Evolutionary conservation across 1,140 invertebrate species (phyloP).

Genomic region (Chionoecetes opilio): DNA sequence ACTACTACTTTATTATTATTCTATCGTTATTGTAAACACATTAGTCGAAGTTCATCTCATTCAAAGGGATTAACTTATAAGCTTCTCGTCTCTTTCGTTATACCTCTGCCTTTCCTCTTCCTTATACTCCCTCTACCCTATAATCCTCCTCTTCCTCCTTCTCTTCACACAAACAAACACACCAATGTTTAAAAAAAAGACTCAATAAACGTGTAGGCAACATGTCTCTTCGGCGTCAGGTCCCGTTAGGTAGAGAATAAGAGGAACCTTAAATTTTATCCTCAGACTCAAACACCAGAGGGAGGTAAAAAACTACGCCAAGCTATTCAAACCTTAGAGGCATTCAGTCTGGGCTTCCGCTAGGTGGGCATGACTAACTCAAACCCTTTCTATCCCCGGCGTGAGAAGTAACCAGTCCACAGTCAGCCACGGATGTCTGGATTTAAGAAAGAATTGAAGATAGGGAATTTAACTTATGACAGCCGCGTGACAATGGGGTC

Average conservation of each 20-base stretch:
- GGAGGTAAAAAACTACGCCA: background rate
- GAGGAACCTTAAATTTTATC: background rate
- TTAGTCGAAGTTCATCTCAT: too few relatives aligned
- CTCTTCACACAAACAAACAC: background rate
- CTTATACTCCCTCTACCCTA: background rate
- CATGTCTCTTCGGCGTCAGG: background rate
- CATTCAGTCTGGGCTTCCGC: background rate
- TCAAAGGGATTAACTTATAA: background rate
- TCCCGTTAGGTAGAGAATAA: background rate
- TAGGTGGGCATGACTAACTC: background rate
- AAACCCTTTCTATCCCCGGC: background rate
- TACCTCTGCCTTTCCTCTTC: background rate
- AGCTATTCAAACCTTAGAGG: background rate
- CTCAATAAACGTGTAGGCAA: background rate
- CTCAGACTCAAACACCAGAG: background rate
- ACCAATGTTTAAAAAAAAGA: background rate
- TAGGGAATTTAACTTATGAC: background rate
- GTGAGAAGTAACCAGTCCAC: background rate
- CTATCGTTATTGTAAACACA: too few relatives aligned
- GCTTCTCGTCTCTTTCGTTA: background rate
- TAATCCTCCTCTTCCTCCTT: background rate
- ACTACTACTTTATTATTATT: background rate
- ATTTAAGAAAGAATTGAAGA: background rate
- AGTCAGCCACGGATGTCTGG: background rate
- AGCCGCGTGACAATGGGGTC: background rate